phyloP scores from a whole-genome alignment of 2,888 invertebrate species.

The Caenorhabditis sulstoni region DNA sequence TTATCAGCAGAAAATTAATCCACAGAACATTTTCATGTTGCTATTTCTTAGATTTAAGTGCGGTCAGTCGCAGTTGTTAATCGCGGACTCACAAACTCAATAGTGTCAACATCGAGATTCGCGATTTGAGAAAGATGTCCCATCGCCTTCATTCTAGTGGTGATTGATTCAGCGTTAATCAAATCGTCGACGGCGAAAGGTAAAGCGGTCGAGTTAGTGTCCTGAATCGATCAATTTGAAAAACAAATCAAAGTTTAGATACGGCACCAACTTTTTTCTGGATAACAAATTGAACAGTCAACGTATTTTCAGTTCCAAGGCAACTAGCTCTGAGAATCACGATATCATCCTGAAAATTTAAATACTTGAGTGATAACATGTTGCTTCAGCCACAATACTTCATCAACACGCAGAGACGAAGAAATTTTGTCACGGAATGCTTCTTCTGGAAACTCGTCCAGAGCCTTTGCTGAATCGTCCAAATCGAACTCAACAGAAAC shows the following conservation, averaged over 20 bases:
- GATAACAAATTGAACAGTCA: slow-evolving; percentile 74
- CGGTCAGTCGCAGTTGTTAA: no score
- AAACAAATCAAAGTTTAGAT: no score
- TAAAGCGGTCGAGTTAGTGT: slow-evolving; percentile 58
- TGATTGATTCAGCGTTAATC: slow-evolving; percentile 64
- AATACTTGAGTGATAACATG: not conserved
- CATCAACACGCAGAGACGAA: slow-evolving; percentile 63
- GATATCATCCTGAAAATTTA: slow-evolving; percentile 67
- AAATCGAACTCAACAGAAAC: slow-evolving; percentile 69
- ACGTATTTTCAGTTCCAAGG: slow-evolving; percentile 63
- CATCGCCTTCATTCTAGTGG: slow-evolving; percentile 72
- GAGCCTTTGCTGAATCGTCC: slow-evolving; percentile 53
- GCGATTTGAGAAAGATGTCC: slow-evolving; percentile 70
- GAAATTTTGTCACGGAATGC: slow-evolving; percentile 62
- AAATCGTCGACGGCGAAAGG: slow-evolving; percentile 67
- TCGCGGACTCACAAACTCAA: slow-evolving; percentile 70
- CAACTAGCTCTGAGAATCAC: slow-evolving; percentile 72
- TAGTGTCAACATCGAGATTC: slow-evolving; percentile 71
- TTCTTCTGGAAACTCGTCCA: slow-evolving; percentile 66
- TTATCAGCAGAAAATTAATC: no score
- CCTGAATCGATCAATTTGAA: no score
- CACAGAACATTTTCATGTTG: no score
- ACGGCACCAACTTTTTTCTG: slow-evolving; percentile 67
- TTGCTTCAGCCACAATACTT: slow-evolving; percentile 27
- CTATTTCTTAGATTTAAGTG: no score